Base-by-base conservation (phyloP, 2,888 invertebrate genomes). In the Torymus texanus region DNA sequence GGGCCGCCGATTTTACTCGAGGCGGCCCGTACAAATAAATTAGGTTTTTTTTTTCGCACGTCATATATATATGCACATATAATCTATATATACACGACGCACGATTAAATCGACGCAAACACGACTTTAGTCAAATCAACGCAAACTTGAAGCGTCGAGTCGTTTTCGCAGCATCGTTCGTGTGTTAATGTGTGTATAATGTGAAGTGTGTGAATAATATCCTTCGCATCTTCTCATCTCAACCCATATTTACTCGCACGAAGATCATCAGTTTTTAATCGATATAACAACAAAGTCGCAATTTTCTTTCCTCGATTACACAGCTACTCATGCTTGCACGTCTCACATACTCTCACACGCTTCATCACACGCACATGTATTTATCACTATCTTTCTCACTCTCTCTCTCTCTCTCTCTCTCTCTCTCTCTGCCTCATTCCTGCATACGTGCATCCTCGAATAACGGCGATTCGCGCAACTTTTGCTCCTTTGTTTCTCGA, bases 1-100 rank as follows among this genome's bases (percentile, higher is more conserved):
- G 84, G 84, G 79, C 83, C 82, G 79, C 82, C 81, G 81, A 81
- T 77, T 65, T 53, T 1, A 59, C 24, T 78, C 65, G 24, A 55
- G 56, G 62, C 65, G 74, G 70, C 56, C 78, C 78, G 29, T 18
- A 62, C 55, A 59, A 77, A 66, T 77, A 77, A 79, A 78, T 82
- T 75, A 77, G 29, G 55, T 74, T 77, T 74, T 59, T 8, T 4
- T 41, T 41, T 5, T 8, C 41, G 41, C 41, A 77, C 56, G 71
- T 24, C 13, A 41, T 70, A n/a, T 41, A 68, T 21, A 16, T 68
- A 55, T 53, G 63, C 63, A 65, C 51, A 16, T 29, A 59, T 41
- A 41, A 41, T 41, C 41, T 41, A 41, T 41, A 41, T 41, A 41
- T 41, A 41, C 41, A 41, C 10, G 10, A 41, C 41, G 41, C 41